A percentile compares a stretch with the other conserved stretches of the same genome.
Evolutionary conservation across 2,888 invertebrate genomes (phyloP).

Genomic region (Glomeris marginata): DNA sequence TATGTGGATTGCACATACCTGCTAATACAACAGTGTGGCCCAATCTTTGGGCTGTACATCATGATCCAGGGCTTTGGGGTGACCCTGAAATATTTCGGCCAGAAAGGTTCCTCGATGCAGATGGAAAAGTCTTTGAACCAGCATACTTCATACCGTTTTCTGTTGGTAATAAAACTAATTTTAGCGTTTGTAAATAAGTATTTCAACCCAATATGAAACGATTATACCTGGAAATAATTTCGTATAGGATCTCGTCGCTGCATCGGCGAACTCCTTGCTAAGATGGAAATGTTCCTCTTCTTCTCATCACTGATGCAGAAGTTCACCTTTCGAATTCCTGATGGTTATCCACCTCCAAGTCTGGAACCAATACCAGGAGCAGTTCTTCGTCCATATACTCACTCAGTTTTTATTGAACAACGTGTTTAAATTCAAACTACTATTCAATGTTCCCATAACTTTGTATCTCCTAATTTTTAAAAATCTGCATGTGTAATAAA

Average conservation of each 20-base stretch:
- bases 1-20: slow-evolving; percentile 24
- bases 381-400: not conserved
- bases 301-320: slow-evolving; percentile 17
- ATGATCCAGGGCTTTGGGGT: slow-evolving; percentile 13
- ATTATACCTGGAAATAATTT: not conserved
- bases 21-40: slow-evolving; percentile 19
- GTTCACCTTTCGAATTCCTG: slow-evolving; percentile 15
- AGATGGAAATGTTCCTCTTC: slow-evolving; percentile 17
- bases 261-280: slow-evolving; percentile 18
- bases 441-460: too few species aligned
- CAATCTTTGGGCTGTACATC: slow-evolving; percentile 19
- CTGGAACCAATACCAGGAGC: slow-evolving; percentile 1
- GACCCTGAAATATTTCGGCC: slow-evolving; percentile 17
- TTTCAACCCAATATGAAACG: not conserved
- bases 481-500: too few species aligned
- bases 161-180: slow-evolving; percentile 1
- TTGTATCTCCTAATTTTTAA: too few species aligned
- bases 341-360: slow-evolving; percentile 10
- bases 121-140: slow-evolving; percentile 3
- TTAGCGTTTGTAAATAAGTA: not conserved
- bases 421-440: too few species aligned
- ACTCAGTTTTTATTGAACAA: not conserved
- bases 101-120: slow-evolving; percentile 15
- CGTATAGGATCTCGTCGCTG: slow-evolving; percentile 18
- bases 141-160: slow-evolving; percentile 9